A percentile compares a stretch with the other conserved stretches of the same genome.
Evolutionary conservation across 2,888 invertebrate species (phyloP).

Genomic region (Chymomyza procnemis): DNA sequence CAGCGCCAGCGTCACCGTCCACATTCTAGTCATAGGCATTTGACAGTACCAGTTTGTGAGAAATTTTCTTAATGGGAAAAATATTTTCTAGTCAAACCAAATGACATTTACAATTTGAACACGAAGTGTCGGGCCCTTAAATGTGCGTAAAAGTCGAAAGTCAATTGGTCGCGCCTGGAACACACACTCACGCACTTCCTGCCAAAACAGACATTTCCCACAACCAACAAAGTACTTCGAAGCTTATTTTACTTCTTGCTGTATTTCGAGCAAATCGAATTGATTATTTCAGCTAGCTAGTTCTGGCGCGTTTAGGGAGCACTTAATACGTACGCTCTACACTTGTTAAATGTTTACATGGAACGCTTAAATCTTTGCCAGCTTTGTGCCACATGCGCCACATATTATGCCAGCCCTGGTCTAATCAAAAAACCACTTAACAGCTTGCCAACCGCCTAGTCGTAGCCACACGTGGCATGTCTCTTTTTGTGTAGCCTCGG

Average conservation of each 20-base stretch:
- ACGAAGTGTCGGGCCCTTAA: slow-evolving; percentile 26
- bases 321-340: neutral
- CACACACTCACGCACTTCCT: too few species aligned
- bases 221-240: neutral
- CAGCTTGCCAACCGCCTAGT: slow-evolving; percentile 38
- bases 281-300: neutral
- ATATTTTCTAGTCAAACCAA: slow-evolving; percentile 27
- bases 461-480: slow-evolving; percentile 1
- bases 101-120: slow-evolving; percentile 48
- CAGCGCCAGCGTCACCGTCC: neutral
- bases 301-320: too few species aligned
- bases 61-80: slow-evolving; percentile 17
- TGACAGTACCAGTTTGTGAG: slow-evolving; percentile 10
- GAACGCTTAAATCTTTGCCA: neutral
- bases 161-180: slow-evolving; percentile 22
- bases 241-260: neutral
- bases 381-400: neutral
- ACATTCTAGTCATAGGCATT: neutral
- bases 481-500: slow-evolving; percentile 9
- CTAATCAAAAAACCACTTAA: slow-evolving; percentile 71
- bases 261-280: slow-evolving; percentile 13
- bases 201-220: too few species aligned
- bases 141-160: slow-evolving; percentile 42
- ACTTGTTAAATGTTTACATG: neutral
- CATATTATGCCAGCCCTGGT: slow-evolving; percentile 31